Evolutionary conservation across 37 sponge, comb jelly and placozoan genomes (phyloP).

Genomic region (Theonella swinhoei): DNA sequence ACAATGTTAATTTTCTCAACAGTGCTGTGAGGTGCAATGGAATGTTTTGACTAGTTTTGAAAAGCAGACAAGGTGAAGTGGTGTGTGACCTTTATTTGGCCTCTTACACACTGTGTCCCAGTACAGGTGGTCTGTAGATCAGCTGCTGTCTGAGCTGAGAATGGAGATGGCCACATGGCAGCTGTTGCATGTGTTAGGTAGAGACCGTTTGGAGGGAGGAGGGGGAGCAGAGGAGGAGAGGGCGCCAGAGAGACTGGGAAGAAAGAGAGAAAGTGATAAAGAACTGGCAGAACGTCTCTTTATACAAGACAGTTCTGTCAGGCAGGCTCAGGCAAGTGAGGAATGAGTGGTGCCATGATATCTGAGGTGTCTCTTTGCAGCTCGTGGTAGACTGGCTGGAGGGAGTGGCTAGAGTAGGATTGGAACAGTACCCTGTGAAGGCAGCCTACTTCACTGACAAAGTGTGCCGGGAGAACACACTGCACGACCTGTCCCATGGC

Average conservation of each 20-base stretch:
- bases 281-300: slow-evolving; percentile 45
- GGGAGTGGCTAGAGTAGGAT: slow-evolving; percentile 51
- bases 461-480: slow-evolving; percentile 82
- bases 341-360: not conserved
- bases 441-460: slow-evolving; percentile 64
- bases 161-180: slow-evolving; percentile 74
- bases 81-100: not conserved
- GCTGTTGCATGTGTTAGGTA: slow-evolving; percentile 33
- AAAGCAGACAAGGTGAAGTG: slow-evolving; percentile 11
- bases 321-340: slow-evolving; percentile 71
- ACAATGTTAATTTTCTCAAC: not conserved
- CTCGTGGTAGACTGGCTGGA: slow-evolving; percentile 95
- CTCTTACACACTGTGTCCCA: not conserved
- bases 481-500: slow-evolving; percentile 43
- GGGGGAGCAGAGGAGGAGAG: not conserved
- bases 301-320: slow-evolving; percentile 29
- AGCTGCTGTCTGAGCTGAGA: slow-evolving; percentile 36
- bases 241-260: not conserved
- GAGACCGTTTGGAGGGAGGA: slow-evolving; percentile 38
- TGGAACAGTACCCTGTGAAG: slow-evolving; percentile 65
- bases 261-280: slow-evolving; percentile 35
- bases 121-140: not conserved
- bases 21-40: slow-evolving; percentile 10
- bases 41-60: not conserved
- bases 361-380: slow-evolving; percentile 15